phyloP scores from a whole-genome alignment of 1,140 invertebrate species.

The Drosophila sp. region DNA sequence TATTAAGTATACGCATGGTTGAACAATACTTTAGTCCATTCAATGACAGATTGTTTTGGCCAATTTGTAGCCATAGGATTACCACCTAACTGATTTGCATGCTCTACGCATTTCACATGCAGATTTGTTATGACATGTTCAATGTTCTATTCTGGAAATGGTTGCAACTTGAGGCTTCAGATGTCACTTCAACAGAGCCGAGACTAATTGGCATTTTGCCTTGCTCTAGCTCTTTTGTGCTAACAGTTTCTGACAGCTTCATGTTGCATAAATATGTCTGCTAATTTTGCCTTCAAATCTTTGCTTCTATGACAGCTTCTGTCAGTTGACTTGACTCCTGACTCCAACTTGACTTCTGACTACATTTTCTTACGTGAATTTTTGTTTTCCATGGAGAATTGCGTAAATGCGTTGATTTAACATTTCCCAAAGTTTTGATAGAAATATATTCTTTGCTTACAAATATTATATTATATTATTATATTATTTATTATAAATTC shows the following conservation, averaged over 20 bases:
- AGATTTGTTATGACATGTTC: background rate
- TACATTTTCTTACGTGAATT: background rate
- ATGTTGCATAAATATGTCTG: conserved; percentile 18
- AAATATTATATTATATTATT: no score
- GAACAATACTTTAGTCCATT: conserved; percentile 6
- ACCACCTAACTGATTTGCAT: conserved; percentile 33
- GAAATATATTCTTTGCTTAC: no score
- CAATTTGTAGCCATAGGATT: conserved; percentile 30
- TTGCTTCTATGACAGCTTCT: background rate
- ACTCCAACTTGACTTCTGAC: conserved; percentile 3
- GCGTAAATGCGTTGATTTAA: conserved; percentile 18
- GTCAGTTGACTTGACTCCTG: conserved; percentile 11
- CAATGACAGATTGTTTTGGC: conserved; percentile 21
- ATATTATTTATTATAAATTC: no score
- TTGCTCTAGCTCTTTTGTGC: conserved; percentile 15
- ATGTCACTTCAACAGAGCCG: conserved; percentile 21
- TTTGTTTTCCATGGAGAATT: conserved; percentile 9
- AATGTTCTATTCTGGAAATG: background rate
- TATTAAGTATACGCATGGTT: conserved; percentile 35
- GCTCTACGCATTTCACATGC: conserved; percentile 6
- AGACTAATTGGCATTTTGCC: conserved; percentile 40
- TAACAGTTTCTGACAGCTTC: conserved; percentile 20
- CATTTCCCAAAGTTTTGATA: no score
- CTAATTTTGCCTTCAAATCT: conserved; percentile 2
- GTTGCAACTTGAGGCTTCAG: conserved; percentile 26